Percentiles rank a stretch among this genome's conserved stretches.
Conservation (phyloP, 2,797 vertebrate species). For the Podargus strigoides region DNA sequence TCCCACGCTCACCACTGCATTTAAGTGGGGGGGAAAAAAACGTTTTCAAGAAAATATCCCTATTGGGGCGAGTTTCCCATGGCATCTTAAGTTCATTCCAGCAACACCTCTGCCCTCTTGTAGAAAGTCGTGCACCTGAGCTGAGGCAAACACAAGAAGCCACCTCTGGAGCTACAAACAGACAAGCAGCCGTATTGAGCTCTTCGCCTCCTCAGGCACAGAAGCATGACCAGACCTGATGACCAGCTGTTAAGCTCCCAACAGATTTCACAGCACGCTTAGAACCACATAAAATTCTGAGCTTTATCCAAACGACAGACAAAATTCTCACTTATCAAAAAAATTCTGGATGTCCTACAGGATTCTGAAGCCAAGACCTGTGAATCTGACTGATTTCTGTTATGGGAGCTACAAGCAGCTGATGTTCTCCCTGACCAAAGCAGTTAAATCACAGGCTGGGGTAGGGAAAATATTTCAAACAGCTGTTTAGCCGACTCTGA, state of each 20-base stretch:
- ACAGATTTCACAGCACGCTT: neutral
- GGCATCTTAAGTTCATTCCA: neutral
- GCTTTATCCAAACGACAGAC: neutral
- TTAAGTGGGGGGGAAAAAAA: neutral
- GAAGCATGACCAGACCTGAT: neutral
- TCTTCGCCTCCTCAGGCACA: neutral
- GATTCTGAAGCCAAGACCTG: neutral
- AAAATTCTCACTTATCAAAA: neutral
- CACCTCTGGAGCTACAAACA: neutral
- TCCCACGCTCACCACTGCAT: neutral
- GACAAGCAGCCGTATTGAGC: accelerated
- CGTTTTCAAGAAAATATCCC: neutral
- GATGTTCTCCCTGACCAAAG: neutral
- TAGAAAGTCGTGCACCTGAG: accelerated
- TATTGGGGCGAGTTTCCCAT: neutral
- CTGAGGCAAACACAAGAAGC: neutral
- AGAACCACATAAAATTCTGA: neutral
- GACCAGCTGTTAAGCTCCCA: neutral
- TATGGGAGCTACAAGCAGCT: neutral
- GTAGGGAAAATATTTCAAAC: neutral
- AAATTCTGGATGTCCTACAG: neutral
- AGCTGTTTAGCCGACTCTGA: neutral
- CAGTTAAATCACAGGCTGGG: neutral
- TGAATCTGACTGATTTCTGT: neutral
- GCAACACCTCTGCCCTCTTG: neutral